Percentiles rank a stretch among this genome's conserved stretches.
phyloP scores from a whole-genome alignment of 2,888 invertebrate genomes.

The Andrena hattorfiana region DNA sequence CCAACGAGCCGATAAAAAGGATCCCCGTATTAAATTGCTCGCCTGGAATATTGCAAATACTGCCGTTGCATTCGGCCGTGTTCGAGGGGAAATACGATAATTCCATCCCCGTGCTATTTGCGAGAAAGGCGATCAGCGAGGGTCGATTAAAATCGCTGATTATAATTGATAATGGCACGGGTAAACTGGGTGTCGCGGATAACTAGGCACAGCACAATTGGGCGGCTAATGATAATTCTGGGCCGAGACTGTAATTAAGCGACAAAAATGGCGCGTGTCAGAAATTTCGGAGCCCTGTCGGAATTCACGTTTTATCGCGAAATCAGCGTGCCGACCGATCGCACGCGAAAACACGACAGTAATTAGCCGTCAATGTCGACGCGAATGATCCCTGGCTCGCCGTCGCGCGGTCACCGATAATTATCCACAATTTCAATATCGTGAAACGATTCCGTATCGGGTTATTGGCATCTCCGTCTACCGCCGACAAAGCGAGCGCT shows the following conservation, averaged over 20 bases:
- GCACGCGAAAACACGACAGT: constrained; percentile 42
- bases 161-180: too few species aligned
- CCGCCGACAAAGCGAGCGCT: background rate
- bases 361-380: constrained; percentile 58
- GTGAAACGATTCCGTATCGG: constrained; percentile 35
- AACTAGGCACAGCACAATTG: constrained; percentile 23
- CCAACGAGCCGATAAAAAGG: constrained; percentile 63
- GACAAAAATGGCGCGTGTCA: background rate
- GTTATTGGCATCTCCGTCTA: constrained; percentile 5
- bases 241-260: background rate
- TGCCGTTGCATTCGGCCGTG: background rate
- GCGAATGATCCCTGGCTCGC: constrained; percentile 45
- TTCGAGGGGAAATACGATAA: background rate
- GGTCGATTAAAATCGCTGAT: too few species aligned
- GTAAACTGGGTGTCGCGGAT: background rate
- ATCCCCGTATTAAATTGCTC: constrained; percentile 48
- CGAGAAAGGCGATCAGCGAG: too few species aligned
- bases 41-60: constrained; percentile 30
- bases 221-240: background rate
- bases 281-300: background rate
- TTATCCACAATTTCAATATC: constrained; percentile 61
- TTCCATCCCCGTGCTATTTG: too few species aligned
- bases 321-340: constrained; percentile 15
- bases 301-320: constrained; percentile 31
- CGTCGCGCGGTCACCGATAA: constrained; percentile 48